Base-by-base conservation (phyloP, 2,888 invertebrate species). In the Oscheius myriophilus region DNA sequence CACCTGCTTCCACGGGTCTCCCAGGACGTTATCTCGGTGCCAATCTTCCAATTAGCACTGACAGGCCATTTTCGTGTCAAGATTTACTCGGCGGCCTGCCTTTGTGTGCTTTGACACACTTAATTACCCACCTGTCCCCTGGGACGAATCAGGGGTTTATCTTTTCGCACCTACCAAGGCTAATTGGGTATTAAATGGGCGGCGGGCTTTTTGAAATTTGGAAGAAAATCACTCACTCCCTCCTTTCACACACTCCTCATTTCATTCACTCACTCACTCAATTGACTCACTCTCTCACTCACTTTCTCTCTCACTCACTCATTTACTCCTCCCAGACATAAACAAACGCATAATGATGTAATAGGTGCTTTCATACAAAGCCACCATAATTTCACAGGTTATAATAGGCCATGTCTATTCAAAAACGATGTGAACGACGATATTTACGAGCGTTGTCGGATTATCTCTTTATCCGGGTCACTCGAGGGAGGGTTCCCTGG, bases 21-120 rank as follows among this genome's bases (percentile, higher is more conserved):
- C 21, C 41, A 49, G 61, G 26, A n/a, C 25, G 12, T 25, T 61
- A 61, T 61, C 61, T 61, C 14, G 26, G 33, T 16, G 21, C 33
- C 25, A 25, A 61, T 61, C 61, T 45, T n/a, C 61, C 61, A 61
- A 61, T 61, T 61, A 61, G 49, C 33, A 26, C 49, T 61, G 61
- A 61, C 61, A 61, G 61, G 61, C 21, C 61, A 39, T 61, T 61
- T 61, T 61, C 61, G 49, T 61, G 61, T 61, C 61, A 61, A 61
- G 49, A 39, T 46, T 49, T 61, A 46, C 49, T n/a, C 61, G 49
- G 61, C 61, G 61, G 61, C 46, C 16, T 26, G 26, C 25, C 49
- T 61, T 61, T 46, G 61, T 14, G n/a, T 9, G 23, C 33, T 49
- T 46, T 26, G 49, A 61, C 61, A 61, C 61, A 39, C 16, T 61